Evolutionary conservation across 2,797 vertebrate species (phyloP), one percentile per base, ranked within the genome.

Genomic region (Brotula barbata): DNA sequence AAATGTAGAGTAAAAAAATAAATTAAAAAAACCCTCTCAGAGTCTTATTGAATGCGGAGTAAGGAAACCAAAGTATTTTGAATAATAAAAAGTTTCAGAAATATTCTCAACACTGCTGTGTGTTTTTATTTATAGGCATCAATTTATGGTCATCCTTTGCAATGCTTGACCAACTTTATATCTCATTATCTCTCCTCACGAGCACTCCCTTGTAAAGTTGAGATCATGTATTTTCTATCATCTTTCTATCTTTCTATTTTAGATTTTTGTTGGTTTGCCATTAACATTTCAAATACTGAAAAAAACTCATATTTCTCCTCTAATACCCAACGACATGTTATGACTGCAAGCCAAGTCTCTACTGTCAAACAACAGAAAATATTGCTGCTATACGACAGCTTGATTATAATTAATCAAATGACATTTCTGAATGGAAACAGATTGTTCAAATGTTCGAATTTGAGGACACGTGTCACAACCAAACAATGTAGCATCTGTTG

Each of bases 401-500:
- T 80, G 62, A 81, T 80, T 77, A 63, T 48, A 75, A 75, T 72
- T 63, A 75, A 78, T 73, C 58, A 63, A 71, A 80, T 9, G 7
- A 60, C 68, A 68, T 73, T 74, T 71, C 48, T 15, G n/a, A 84
- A 64, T 55, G 68, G 77, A 85, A 84, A 80, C 75, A 81, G 74
- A 81, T 71, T 84, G 61, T 64, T 45, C 43, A 60, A 73, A 71
- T 74, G 71, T 73, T 84, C 80, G 85, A 78, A 64, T 78, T 70
- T 81, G 48, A 73, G 53, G 3, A 58, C 7, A 1, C 67, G 71
- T 83, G 78, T 86, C 75, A 64, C 34, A 2, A 45, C 42, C 73
- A 36, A 66, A 79, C 68, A 68, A 62, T n/a, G 57, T 1, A 78
- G 80, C 82, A 83, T 85, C 80, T 86, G 84, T 72, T 68, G 48